Evolutionary conservation across 2,113 vertebrate species (phyloP).

Genomic region (Arvicanthis niloticus): DNA sequence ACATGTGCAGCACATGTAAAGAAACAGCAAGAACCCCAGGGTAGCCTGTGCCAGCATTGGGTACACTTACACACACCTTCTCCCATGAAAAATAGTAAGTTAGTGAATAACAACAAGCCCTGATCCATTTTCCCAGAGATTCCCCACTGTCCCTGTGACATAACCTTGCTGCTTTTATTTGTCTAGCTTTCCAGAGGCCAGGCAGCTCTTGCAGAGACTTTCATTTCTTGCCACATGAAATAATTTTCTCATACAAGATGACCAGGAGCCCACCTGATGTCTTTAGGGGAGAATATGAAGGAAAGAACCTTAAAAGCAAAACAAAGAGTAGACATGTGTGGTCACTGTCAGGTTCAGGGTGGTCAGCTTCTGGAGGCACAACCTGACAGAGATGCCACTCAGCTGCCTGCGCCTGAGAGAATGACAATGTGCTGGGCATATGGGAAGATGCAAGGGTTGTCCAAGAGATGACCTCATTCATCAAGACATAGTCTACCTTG

Average conservation of each 20-base stretch:
- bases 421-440: fast-evolving
- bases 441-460: background rate
- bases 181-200: background rate
- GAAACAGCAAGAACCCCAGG: background rate
- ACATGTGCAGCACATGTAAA: background rate
- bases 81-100: background rate
- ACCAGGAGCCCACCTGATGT: background rate
- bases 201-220: conserved; percentile 34
- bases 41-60: no score
- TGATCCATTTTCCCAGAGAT: background rate
- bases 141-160: background rate
- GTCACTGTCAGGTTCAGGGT: fast-evolving
- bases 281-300: background rate
- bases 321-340: fast-evolving
- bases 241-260: background rate
- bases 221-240: conserved; percentile 52
- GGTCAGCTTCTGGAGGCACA: background rate
- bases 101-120: background rate
- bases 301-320: background rate
- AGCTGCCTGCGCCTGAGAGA: background rate
- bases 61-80: background rate
- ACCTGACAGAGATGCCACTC: fast-evolving
- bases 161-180: background rate
- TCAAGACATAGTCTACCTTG: background rate
- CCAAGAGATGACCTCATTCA: background rate